Percentiles rank a stretch among this genome's conserved stretches.
Conservation (phyloP, 2,113 vertebrate genomes). For the Corythornis cristatus region DNA sequence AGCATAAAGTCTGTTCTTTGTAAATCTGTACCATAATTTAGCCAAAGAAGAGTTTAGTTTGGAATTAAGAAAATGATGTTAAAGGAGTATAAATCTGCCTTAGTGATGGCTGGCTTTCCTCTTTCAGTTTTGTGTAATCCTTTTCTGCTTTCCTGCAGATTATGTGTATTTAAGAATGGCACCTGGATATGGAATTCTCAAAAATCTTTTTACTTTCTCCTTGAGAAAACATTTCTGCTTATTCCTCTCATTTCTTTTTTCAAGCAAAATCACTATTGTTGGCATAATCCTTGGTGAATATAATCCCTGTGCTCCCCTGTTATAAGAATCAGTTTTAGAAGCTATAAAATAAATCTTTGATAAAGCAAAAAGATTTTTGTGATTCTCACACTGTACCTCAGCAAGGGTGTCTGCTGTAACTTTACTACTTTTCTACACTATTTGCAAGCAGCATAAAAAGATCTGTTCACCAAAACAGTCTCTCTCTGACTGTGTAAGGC, state of each 20-base stretch:
- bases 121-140: neutral
- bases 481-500: neutral
- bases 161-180: neutral
- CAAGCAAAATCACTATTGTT: neutral
- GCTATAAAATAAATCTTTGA: neutral
- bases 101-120: constrained; percentile 24
- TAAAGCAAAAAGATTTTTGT: neutral
- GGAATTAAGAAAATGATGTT: constrained; percentile 34
- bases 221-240: neutral
- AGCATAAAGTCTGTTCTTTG: constrained; percentile 28
- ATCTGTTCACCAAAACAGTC: neutral
- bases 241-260: neutral
- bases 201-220: neutral
- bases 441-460: neutral
- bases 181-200: neutral
- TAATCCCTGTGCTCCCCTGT: neutral
- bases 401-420: neutral
- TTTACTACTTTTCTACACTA: neutral
- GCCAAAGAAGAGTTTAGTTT: constrained; percentile 41
- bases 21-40: constrained; percentile 21
- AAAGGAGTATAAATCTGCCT: constrained; percentile 45
- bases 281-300: neutral
- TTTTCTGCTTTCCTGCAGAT: neutral
- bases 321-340: neutral
- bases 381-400: neutral